Evolutionary conservation across 2,113 vertebrate species (phyloP).

Genomic region (Hassar affinis): DNA sequence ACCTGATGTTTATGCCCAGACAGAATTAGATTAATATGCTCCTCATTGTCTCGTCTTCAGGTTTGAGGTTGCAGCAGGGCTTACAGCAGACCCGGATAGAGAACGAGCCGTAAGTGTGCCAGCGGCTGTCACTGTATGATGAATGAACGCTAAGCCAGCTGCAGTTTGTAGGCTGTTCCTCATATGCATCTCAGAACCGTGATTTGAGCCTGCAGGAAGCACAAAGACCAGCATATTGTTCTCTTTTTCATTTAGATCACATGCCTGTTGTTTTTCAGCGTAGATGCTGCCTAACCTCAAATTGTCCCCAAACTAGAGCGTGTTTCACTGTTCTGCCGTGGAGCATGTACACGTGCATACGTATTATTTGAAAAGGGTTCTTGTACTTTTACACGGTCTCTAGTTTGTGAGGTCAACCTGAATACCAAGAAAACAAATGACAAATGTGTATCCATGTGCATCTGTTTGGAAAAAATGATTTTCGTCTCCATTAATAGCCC

Average conservation of each 20-base stretch:
- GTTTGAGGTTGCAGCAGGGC: neutral
- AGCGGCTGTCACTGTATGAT: constrained; percentile 17
- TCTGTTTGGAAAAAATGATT: too few relatives aligned
- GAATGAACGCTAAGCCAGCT: constrained; percentile 20
- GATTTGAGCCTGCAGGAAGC: neutral
- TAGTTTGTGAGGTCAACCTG: too few relatives aligned
- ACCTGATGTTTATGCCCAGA: neutral
- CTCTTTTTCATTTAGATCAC: neutral
- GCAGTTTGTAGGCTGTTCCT: constrained; percentile 8
- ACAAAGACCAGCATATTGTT: neutral
- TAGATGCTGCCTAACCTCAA: neutral
- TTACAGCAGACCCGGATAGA: neutral
- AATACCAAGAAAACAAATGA: too few relatives aligned
- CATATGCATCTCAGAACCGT: neutral
- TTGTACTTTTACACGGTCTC: too few relatives aligned
- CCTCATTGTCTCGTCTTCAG: neutral
- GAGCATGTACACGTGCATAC: neutral
- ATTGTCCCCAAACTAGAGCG: neutral
- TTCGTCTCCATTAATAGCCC: too few relatives aligned
- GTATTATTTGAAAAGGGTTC: neutral
- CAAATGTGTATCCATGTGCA: too few relatives aligned
- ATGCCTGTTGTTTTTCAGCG: neutral
- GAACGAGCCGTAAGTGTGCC: neutral
- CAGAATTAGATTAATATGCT: neutral
- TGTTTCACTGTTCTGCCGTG: neutral